These are phyloP conservation scores for Rattus rattus DNA, from an alignment of 2,113 vertebrate species.

Conservation along the genomic window DNA sequence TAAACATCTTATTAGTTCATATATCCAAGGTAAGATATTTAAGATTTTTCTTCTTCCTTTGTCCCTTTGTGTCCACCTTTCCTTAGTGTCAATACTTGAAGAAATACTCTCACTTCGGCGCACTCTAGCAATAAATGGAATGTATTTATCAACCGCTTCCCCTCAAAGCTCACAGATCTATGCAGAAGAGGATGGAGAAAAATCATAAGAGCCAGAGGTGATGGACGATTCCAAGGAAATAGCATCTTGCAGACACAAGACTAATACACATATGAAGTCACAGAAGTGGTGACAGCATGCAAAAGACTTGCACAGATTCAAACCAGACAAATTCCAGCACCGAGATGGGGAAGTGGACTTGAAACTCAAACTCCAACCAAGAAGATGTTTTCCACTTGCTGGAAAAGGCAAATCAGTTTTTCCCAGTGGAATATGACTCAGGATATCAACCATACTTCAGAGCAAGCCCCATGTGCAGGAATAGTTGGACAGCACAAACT, in stretches of 20 bases:
- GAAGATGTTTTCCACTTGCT: neutral
- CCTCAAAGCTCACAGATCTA: neutral
- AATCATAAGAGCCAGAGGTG: neutral
- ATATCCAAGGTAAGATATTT: neutral
- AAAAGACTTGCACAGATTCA: neutral
- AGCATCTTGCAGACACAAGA: neutral
- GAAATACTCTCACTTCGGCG: neutral
- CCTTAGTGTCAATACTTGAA: neutral
- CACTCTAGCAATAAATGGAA: neutral
- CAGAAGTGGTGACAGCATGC: neutral
- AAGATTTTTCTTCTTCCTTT: neutral
- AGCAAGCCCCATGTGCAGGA: neutral
- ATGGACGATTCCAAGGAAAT: neutral
- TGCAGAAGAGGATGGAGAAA: neutral
- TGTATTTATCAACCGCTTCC: neutral
- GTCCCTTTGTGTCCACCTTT: neutral
- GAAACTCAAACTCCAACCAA: neutral
- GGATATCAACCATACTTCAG: neutral
- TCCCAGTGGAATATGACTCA: neutral
- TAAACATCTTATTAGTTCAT: neutral
- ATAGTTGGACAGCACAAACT: neutral
- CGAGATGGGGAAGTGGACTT: neutral
- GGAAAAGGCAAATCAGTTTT: neutral
- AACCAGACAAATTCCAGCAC: neutral
- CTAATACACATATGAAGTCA: neutral